Conservation (phyloP, 2,113 vertebrate species). For the Carettochelys insculpta region DNA sequence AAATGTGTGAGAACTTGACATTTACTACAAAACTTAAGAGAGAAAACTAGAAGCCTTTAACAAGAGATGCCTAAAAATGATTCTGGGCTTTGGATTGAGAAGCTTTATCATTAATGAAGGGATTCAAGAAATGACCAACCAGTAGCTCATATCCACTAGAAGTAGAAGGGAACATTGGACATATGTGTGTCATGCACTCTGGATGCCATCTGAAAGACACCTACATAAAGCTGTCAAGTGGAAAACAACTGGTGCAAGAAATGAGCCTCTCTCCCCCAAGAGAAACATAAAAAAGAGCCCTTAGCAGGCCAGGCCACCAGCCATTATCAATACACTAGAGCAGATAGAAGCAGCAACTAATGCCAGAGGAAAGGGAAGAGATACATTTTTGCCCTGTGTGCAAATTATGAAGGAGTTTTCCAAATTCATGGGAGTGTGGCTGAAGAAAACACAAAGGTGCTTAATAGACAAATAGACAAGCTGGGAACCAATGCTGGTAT, state of each 20-base stretch:
- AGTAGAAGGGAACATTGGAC: background rate
- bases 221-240: background rate
- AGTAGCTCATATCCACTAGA: background rate
- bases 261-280: background rate
- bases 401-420: background rate
- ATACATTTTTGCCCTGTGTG: background rate
- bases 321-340: background rate
- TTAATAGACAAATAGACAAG: slow-evolving; percentile 45
- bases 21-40: no score
- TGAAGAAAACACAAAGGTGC: background rate
- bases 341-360: background rate
- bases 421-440: no score
- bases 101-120: no score
- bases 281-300: background rate
- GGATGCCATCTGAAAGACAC: background rate
- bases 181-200: background rate
- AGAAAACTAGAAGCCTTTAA: no score
- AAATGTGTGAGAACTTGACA: no score
- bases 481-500: background rate
- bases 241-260: background rate
- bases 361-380: background rate
- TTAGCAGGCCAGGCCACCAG: background rate
- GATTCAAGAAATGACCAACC: background rate
- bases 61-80: no score
- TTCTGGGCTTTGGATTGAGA: no score